Evolutionary conservation across 2,113 vertebrate genomes (phyloP).

Genomic region (Neogale vison): DNA sequence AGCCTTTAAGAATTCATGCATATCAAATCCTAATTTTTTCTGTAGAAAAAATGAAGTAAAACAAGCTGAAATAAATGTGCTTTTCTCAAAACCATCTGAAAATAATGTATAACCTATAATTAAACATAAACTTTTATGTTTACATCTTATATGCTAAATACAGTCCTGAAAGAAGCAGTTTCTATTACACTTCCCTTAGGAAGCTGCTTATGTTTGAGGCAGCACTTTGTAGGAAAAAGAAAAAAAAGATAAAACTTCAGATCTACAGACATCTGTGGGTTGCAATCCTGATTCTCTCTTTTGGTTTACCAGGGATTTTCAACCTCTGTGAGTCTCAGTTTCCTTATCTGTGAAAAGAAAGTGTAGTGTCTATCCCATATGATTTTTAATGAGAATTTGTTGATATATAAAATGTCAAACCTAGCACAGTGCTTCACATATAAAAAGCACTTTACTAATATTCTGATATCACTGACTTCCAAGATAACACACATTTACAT

Average conservation of each 20-base stretch:
- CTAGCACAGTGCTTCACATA: not conserved
- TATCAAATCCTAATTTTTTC: conserved; percentile 17
- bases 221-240: not conserved
- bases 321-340: not conserved
- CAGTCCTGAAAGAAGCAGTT: not conserved
- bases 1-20: not conserved
- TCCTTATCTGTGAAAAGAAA: not conserved
- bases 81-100: conserved; percentile 48
- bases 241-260: not conserved
- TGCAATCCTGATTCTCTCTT: not conserved
- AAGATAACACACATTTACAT: not conserved
- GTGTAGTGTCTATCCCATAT: not conserved
- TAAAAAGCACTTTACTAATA: not conserved
- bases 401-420: not conserved
- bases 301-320: not conserved
- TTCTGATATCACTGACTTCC: not conserved
- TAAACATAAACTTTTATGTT: conserved; percentile 23
- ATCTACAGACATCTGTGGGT: not conserved
- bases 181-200: not conserved
- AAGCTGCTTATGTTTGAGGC: not conserved
- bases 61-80: not conserved
- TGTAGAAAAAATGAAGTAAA: conserved; percentile 46
- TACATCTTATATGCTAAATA: conserved; percentile 12
- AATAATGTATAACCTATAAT: conserved; percentile 46
- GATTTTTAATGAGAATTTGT: conserved; percentile 36